A percentile compares a stretch with the other conserved stretches of the same genome.
Evolutionary conservation across 2,888 invertebrate genomes (phyloP).

Genomic region (Apantesis nais): DNA sequence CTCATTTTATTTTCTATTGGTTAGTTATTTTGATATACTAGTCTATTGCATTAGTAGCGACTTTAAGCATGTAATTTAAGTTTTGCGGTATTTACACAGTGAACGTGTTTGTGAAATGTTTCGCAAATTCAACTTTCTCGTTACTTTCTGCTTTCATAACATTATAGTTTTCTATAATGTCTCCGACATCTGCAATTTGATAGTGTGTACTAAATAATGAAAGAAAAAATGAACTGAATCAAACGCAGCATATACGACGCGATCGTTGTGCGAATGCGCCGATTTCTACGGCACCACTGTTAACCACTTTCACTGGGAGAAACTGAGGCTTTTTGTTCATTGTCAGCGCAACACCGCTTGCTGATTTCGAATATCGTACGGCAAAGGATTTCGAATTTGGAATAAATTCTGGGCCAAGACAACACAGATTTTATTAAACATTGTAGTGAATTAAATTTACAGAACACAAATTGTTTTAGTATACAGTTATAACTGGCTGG

Average conservation of each 20-base stretch:
- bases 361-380: constrained; percentile 66
- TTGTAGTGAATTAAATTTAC: constrained; percentile 5
- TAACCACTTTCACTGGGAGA: constrained; percentile 82
- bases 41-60: not conserved
- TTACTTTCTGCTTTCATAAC: constrained; percentile 12
- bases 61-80: not conserved
- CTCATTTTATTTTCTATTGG: not conserved
- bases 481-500: not conserved
- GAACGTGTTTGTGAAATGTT: constrained; percentile 12
- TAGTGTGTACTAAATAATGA: constrained; percentile 30
- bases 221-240: constrained; percentile 46
- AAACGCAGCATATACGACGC: constrained; percentile 44
- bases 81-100: constrained; percentile 5
- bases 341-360: constrained; percentile 62
- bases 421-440: constrained; percentile 1
- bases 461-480: not conserved
- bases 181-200: constrained; percentile 21
- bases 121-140: constrained; percentile 16
- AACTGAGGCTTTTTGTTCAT: constrained; percentile 80
- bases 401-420: constrained; percentile 31
- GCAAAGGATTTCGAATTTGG: constrained; percentile 50
- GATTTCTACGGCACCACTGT: constrained; percentile 73
- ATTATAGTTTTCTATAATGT: constrained; percentile 15
- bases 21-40: not conserved
- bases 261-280: constrained; percentile 53